Evolutionary conservation across 2,888 invertebrate genomes (phyloP).

Genomic region (Sussaba pulchella): DNA sequence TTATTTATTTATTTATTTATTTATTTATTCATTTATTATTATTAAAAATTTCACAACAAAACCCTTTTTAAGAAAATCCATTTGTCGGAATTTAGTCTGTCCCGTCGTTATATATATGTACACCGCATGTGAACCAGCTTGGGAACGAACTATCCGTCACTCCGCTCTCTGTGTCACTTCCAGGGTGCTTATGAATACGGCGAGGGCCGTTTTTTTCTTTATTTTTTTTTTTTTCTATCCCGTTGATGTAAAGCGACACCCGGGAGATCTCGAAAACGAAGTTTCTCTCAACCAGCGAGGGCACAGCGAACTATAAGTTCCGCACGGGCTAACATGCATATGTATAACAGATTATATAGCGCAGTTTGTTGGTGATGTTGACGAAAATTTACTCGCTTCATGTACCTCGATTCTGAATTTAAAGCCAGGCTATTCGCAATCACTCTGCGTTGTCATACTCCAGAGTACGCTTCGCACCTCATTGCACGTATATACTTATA

Average conservation of each 20-base stretch:
- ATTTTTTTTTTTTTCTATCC: no score
- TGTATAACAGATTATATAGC: slow-evolving; percentile 2
- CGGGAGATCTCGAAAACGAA: slow-evolving; percentile 29
- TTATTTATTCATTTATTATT: no score
- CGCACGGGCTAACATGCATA: neutral
- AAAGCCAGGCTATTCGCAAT: no score
- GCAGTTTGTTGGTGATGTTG: neutral
- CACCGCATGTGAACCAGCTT: neutral
- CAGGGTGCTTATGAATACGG: slow-evolving; percentile 65
- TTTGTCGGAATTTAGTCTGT: neutral
- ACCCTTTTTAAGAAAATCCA: neutral
- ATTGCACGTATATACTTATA: no score
- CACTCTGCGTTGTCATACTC: no score
- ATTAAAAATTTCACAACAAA: no score
- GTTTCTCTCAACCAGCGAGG: slow-evolving; percentile 12
- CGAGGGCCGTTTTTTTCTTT: slow-evolving; percentile 50
- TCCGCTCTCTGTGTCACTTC: slow-evolving; percentile 62
- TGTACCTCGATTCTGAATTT: neutral
- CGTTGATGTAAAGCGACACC: neutral
- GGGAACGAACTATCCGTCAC: slow-evolving; percentile 25
- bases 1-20: no score
- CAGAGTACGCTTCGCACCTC: no score
- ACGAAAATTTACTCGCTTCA: neutral
- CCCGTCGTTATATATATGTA: neutral
- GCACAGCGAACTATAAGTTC: neutral